phyloP scores from a whole-genome alignment of 2,888 invertebrate genomes.

The Tenthredo notha region DNA sequence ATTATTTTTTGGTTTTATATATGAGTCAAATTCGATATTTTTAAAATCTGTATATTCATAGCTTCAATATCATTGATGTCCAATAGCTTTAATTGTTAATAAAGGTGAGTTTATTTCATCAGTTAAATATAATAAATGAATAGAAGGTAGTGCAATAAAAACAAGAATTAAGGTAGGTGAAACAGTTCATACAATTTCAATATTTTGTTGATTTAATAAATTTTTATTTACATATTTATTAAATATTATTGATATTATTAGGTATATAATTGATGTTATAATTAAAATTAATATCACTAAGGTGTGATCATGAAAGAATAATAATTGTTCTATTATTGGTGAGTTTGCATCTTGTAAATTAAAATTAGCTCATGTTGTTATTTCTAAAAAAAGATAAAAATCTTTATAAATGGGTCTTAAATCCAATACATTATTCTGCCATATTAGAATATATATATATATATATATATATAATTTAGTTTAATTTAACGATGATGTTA shows the following conservation, averaged over 20 bases:
- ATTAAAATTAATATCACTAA: slow-evolving; percentile 61
- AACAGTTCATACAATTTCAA: slow-evolving; percentile 85
- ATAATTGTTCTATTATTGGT: slow-evolving; percentile 68
- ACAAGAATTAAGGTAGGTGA: slow-evolving; percentile 82
- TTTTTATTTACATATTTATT: slow-evolving; percentile 54
- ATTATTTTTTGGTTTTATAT: slow-evolving; percentile 80
- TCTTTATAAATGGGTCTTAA: slow-evolving; percentile 81
- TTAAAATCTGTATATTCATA: slow-evolving; percentile 85
- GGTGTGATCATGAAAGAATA: slow-evolving; percentile 64
- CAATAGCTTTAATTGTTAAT: slow-evolving; percentile 83
- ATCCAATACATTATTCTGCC: slow-evolving; percentile 82
- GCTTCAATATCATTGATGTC: slow-evolving; percentile 85
- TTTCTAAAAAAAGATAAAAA: slow-evolving; percentile 57
- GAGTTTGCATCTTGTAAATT: slow-evolving; percentile 65
- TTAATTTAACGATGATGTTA: slow-evolving; percentile 86
- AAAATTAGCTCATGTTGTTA: slow-evolving; percentile 59
- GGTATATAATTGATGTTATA: slow-evolving; percentile 59
- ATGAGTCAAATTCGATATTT: slow-evolving; percentile 83
- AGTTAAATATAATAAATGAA: slow-evolving; percentile 82
- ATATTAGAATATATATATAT: slow-evolving; percentile 78
- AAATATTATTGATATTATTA: slow-evolving; percentile 55
- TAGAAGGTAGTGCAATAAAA: slow-evolving; percentile 83
- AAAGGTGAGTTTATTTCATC: slow-evolving; percentile 83
- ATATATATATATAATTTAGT: slow-evolving; percentile 67
- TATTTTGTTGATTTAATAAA: slow-evolving; percentile 77